phyloP scores from a whole-genome alignment of 2,113 vertebrate species.

The Antennarius striatus region DNA sequence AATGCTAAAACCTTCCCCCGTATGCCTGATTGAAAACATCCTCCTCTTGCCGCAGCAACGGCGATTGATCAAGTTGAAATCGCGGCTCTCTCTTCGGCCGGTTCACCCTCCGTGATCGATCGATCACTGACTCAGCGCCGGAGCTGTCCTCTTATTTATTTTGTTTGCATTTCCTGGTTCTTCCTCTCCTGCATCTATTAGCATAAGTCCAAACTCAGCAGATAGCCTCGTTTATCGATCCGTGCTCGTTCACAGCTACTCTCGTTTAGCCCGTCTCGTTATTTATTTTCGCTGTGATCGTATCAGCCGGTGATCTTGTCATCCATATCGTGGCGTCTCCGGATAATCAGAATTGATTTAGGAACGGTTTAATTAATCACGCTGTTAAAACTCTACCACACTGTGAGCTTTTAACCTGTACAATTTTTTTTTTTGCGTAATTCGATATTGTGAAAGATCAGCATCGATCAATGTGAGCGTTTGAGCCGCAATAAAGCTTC shows the following conservation, averaged over 20 bases:
- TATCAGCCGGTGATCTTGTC: slow-evolving; percentile 48
- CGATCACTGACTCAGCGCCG: slow-evolving; percentile 21
- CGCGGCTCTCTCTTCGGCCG: slow-evolving; percentile 4
- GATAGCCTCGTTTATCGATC: slow-evolving; percentile 51
- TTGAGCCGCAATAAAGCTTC: too few species aligned
- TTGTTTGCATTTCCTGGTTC: slow-evolving; percentile 17
- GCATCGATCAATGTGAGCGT: too few species aligned
- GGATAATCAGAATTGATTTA: slow-evolving; percentile 92
- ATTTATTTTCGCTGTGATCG: slow-evolving; percentile 45
- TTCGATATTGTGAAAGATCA: too few species aligned
- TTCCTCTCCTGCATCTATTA: slow-evolving; percentile 11
- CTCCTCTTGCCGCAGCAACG: too few species aligned
- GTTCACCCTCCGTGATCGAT: slow-evolving; percentile 24
- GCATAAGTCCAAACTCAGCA: slow-evolving; percentile 39
- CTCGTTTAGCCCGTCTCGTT: slow-evolving; percentile 27
- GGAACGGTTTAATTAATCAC: slow-evolving; percentile 90
- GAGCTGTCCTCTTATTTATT: slow-evolving; percentile 11
- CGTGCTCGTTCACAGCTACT: background rate
- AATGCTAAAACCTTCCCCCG: too few species aligned
- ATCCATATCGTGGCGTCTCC: slow-evolving; percentile 72
- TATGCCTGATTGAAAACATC: too few species aligned
- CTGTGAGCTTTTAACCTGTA: slow-evolving; percentile 34
- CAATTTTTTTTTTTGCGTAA: too few species aligned
- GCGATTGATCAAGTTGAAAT: background rate
- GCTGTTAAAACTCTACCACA: slow-evolving; percentile 85